Conservation (phyloP, 2,113 vertebrate genomes). For the Suncus etruscus region DNA sequence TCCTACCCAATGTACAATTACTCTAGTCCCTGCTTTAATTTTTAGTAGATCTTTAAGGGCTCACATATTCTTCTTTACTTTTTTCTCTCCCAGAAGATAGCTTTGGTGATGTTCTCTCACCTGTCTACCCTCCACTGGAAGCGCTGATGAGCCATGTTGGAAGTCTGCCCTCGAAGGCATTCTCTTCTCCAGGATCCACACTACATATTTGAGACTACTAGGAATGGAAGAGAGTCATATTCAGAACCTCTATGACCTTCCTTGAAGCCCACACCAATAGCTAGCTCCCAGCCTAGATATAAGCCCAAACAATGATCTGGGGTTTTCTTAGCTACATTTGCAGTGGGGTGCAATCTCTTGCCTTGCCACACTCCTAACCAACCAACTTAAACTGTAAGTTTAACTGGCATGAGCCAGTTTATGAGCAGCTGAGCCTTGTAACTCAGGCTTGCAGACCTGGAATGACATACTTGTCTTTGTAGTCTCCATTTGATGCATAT, state of each 20-base stretch:
- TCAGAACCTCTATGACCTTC: no score
- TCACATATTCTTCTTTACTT: background rate
- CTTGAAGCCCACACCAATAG: background rate
- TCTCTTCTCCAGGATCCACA: background rate
- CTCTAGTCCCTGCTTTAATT: background rate
- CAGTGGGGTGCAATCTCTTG: no score
- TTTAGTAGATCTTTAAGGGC: background rate
- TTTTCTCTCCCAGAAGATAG: background rate
- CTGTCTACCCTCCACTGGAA: background rate
- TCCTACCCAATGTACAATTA: no score
- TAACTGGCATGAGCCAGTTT: no score
- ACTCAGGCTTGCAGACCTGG: no score
- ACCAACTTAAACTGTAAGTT: no score
- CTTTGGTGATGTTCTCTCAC: background rate
- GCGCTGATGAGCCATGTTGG: background rate
- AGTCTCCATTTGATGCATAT: no score
- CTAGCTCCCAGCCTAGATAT: background rate
- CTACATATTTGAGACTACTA: background rate
- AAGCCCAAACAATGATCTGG: background rate
- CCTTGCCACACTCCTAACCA: background rate
- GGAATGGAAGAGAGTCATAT: background rate
- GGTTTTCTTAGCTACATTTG: background rate
- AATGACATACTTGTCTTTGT: no score
- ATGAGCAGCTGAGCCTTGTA: no score
- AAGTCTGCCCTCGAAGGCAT: background rate